Evolutionary conservation across 2,888 invertebrate genomes (phyloP).

Genomic region (Poecilobothrus nobilitatus): DNA sequence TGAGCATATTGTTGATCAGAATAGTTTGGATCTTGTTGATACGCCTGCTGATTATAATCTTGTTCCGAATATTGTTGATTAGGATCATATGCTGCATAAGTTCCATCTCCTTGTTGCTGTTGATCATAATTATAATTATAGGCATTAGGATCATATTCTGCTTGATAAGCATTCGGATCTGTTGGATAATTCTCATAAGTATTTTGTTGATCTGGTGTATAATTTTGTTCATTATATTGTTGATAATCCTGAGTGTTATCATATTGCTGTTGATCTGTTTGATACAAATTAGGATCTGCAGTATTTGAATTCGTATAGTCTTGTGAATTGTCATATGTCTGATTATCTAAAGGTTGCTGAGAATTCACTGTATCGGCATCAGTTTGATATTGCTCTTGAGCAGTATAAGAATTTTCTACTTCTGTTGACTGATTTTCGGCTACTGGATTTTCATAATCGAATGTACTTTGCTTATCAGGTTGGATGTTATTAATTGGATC

Average conservation of each 20-base stretch:
- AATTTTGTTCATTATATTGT: background rate
- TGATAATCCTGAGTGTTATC: background rate
- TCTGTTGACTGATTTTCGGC: constrained; percentile 11
- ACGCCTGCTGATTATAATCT: constrained; percentile 27
- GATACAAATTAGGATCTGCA: background rate
- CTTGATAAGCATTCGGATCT: constrained; percentile 13
- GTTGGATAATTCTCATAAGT: background rate
- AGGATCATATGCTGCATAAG: constrained; percentile 35
- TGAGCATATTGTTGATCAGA: constrained; percentile 27
- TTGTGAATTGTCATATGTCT: background rate
- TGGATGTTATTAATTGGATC: no score
- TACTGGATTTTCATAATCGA: background rate
- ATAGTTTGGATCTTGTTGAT: constrained; percentile 14
- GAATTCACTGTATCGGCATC: background rate
- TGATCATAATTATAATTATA: constrained; percentile 41
- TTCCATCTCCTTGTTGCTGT: constrained; percentile 28
- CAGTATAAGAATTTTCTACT: background rate
- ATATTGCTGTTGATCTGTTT: background rate
- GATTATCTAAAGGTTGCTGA: background rate
- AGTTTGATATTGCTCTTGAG: background rate
- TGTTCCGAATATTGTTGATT: constrained; percentile 26
- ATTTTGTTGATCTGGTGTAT: background rate
- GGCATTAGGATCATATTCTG: constrained; percentile 34
- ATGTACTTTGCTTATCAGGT: background rate
- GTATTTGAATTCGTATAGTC: background rate